Base-by-base conservation (phyloP, 2,888 invertebrate genomes). In the Phoronis australis region DNA sequence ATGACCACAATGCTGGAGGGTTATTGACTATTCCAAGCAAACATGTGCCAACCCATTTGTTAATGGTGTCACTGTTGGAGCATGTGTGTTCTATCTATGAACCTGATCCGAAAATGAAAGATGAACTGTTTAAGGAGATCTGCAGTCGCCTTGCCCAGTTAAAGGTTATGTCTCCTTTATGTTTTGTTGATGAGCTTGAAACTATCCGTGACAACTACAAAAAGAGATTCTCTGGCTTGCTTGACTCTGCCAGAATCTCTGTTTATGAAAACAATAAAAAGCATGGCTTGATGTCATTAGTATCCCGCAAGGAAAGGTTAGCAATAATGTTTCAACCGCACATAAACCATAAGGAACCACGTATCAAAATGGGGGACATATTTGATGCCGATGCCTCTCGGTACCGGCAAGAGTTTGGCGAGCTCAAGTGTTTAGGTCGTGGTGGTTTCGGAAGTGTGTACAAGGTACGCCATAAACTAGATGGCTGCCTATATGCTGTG, bases 401-500 rank as follows among this genome's bases (percentile, higher is more conserved):
- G 18, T 72, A 72, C 48, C 50, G 38, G 12, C 54, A 60, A 44
- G 71, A 72, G 50, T 72, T 69, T 58, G 56, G 61, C 24, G 68
- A 72, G 50, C 31, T 61, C n/a, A 50, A 54, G 18, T 57, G 59
- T 15, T 60, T 73, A 18, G 76, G 75, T 1, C 60, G 57, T 42
- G 76, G 76, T 24, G 89, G 87, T 21, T 89, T 88, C 69, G 89
- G 88, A 1, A 82, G 82, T 58, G 88, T 88, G 2, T 88, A 81
- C 68, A 84, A 84, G 78, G 88, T 87, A 0, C 48, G 43, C 59
- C 85, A 89, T 69, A 83, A 86, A 65, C 72, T 89, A 4, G 90
- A 90, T 68, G 85, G 85, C 4, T 83, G 83, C 1, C 83, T 86
- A 63, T 90, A 89, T 78, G 90, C 90, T 1, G 82, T 90, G 0